Evolutionary conservation across 2,113 vertebrate species (phyloP).

Genomic region (Spheniscus mendiculus): DNA sequence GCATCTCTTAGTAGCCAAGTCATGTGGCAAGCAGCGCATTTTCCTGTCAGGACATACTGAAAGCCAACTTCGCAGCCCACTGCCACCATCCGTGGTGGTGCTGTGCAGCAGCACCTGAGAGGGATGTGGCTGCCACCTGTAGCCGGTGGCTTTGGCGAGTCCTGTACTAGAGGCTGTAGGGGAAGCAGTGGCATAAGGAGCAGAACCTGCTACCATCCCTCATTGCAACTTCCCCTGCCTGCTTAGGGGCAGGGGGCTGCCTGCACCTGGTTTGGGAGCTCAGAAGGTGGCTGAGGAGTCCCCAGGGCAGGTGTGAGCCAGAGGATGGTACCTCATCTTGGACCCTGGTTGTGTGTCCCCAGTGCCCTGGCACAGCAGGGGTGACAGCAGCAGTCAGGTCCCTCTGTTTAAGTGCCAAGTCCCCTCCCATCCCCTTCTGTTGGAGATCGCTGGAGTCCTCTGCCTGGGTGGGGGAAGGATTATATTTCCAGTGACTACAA

Average conservation of each 20-base stretch:
- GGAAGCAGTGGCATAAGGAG: rapidly evolving
- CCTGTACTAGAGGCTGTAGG: too few relatives aligned
- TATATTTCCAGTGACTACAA: not conserved
- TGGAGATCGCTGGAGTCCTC: not conserved
- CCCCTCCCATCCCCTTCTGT: not conserved
- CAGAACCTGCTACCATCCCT: not conserved
- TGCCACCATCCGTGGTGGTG: rapidly evolving
- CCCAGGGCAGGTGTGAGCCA: not conserved
- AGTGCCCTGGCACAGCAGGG: not conserved
- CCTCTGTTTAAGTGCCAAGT: not conserved
- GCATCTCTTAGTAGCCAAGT: not conserved
- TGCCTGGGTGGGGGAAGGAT: not conserved
- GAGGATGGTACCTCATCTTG: not conserved
- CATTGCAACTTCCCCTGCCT: not conserved
- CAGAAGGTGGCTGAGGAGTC: not conserved
- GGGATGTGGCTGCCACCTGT: not conserved
- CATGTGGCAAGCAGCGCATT: rapidly evolving
- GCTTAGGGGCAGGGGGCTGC: not conserved
- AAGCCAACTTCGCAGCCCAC: not conserved
- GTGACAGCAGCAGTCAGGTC: not conserved
- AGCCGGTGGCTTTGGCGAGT: not conserved
- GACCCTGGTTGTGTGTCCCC: not conserved
- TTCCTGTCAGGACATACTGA: rapidly evolving
- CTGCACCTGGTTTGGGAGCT: not conserved
- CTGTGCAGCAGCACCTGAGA: rapidly evolving